These are phyloP conservation scores for Clanis bilineata DNA, from an alignment of 2,888 invertebrate species.

Conservation along the genomic window DNA sequence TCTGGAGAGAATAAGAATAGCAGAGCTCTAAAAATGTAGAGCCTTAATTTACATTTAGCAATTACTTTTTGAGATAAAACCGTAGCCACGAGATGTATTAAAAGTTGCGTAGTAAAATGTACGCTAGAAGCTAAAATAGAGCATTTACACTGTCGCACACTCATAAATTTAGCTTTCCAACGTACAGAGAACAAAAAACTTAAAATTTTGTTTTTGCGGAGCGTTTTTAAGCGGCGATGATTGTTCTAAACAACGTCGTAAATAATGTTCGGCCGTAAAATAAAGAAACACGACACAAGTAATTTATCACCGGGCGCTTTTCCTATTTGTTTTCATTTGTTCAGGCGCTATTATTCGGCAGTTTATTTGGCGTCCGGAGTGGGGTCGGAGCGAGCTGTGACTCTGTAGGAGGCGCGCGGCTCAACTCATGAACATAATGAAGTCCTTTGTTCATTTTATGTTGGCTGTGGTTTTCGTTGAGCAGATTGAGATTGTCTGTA, in stretches of 20 bases:
- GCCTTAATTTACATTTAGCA: not conserved
- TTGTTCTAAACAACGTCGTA: slow-evolving; percentile 43
- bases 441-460: slow-evolving; percentile 48
- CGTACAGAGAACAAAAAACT: not conserved
- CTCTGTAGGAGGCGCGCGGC: slow-evolving; percentile 22
- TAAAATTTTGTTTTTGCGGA: slow-evolving; percentile 22
- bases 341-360: slow-evolving; percentile 58
- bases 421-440: slow-evolving; percentile 56
- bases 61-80: slow-evolving; percentile 6
- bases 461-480: slow-evolving; percentile 9
- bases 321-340: slow-evolving; percentile 71
- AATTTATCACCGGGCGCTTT: slow-evolving; percentile 59
- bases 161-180: slow-evolving; percentile 13
- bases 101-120: slow-evolving; percentile 7
- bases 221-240: slow-evolving; percentile 39
- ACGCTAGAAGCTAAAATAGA: not conserved
- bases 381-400: slow-evolving; percentile 38
- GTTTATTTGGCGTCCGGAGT: slow-evolving; percentile 58
- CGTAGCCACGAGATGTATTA: not conserved
- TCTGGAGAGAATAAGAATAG: not conserved
- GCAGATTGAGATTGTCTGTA: slow-evolving; percentile 7
- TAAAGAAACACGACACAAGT: slow-evolving; percentile 48
- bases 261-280: slow-evolving; percentile 58
- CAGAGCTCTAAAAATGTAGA: not conserved
- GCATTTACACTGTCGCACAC: not conserved